Conservation (phyloP, 2,888 invertebrate species). For the Lymantria monacha region DNA sequence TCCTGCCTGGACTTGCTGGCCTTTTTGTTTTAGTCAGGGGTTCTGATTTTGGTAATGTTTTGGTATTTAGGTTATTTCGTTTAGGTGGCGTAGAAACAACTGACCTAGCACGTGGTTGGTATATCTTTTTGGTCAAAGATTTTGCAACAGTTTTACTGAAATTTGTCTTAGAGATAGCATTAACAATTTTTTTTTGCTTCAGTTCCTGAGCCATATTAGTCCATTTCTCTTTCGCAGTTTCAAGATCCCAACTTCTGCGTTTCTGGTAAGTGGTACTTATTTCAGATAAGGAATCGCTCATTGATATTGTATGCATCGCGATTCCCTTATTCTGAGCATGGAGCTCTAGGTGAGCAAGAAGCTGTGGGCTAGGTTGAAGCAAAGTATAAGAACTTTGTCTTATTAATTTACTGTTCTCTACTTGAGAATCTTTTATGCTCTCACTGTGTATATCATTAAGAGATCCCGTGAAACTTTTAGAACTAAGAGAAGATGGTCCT, state of each 20-base stretch:
- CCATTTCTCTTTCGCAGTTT: constrained; percentile 76
- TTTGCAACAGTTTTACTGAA: constrained; percentile 23
- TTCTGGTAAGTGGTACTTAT: constrained; percentile 56
- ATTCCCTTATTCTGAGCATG: constrained; percentile 71
- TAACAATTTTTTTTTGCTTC: constrained; percentile 41
- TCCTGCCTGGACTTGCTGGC: constrained; percentile 41
- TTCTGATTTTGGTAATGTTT: constrained; percentile 47
- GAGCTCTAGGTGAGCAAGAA: constrained; percentile 84
- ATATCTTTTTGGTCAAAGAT: constrained; percentile 33
- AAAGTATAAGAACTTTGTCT: constrained; percentile 91
- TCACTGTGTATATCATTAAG: constrained; percentile 67
- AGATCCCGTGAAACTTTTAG: constrained; percentile 74
- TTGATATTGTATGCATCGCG: constrained; percentile 73
- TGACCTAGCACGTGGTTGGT: constrained; percentile 35
- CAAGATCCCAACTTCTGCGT: constrained; percentile 73
- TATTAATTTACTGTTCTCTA: constrained; percentile 65
- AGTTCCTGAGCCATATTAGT: constrained; percentile 74
- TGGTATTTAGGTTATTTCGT: constrained; percentile 33
- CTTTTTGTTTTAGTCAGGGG: constrained; percentile 41
- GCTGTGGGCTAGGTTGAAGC: constrained; percentile 88
- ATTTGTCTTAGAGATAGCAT: neutral
- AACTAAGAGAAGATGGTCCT: constrained; percentile 55
- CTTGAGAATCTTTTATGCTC: constrained; percentile 46
- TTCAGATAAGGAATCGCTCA: constrained; percentile 74
- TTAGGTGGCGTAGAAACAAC: constrained; percentile 39